phyloP scores from a whole-genome alignment of 2,888 invertebrate genomes.

The Stenichneumon culpator region DNA sequence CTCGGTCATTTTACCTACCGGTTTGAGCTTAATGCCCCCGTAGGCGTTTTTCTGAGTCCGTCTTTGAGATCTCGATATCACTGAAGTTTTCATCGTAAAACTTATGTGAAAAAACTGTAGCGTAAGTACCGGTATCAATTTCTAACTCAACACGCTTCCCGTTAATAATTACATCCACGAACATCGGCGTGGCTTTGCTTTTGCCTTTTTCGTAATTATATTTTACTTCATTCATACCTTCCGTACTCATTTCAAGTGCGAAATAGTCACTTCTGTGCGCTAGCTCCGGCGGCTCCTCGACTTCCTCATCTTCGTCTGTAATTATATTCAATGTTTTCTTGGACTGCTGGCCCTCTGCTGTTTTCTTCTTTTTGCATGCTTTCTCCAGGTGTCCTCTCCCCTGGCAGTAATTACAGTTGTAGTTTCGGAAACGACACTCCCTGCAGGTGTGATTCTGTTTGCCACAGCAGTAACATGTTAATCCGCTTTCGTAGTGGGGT shows the following conservation, averaged over 20 bases:
- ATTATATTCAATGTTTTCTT: not conserved
- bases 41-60: no score
- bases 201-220: not conserved
- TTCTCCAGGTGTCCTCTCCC: slow-evolving; percentile 29
- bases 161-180: no score
- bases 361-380: slow-evolving; percentile 11
- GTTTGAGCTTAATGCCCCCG: no score
- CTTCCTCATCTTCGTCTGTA: not conserved
- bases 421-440: slow-evolving; percentile 31
- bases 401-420: slow-evolving; percentile 22
- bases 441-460: slow-evolving; percentile 26
- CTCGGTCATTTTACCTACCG: no score
- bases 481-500: not conserved
- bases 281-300: slow-evolving; percentile 5
- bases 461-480: slow-evolving; percentile 40
- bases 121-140: no score
- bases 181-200: not conserved
- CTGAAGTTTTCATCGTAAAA: no score
- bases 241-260: not conserved
- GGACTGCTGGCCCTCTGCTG: slow-evolving; percentile 5
- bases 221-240: slow-evolving; percentile 18
- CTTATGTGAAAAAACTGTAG: no score
- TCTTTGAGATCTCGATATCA: no score
- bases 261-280: slow-evolving; percentile 24
- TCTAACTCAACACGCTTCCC: no score